Base-by-base conservation (phyloP, 2,888 invertebrate species). In the Ischnura elegans region DNA sequence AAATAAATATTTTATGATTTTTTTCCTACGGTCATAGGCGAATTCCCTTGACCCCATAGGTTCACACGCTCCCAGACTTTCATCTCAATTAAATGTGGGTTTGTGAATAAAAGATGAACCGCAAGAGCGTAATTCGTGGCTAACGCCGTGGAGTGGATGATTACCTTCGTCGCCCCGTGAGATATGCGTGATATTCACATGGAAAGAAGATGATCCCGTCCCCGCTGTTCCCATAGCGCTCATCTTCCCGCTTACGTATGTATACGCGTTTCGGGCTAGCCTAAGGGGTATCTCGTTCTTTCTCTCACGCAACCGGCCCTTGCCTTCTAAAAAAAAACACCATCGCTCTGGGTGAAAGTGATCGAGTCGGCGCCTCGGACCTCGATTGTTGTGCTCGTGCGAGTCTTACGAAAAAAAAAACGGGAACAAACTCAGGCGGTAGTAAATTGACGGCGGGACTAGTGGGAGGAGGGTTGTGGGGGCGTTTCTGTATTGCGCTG, bases 41-140 rank as follows among this genome's bases (percentile, higher is more conserved):
- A 61, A n/a, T n/a, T 61, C n/a, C n/a, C 21, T n/a, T 19, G 2
- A 61, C 19, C 61, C 61, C 61, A n/a, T 61, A 25, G 61, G 61
- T 61, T 61, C 61, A 61, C 61, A 61, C 61, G 61, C 61, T 61
- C 61, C 61, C 61, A n/a, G n/a, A 25, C n/a, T 51, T 61, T 61
- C 61, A 25, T 61, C 61, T 25, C 61, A n/a, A 61, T 61, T 61
- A 76, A 76, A 36, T 76, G 16, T 76, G 36, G 76, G 76, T 36
- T 76, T 29, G 76, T 36, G 76, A 76, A 76, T 76, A 76, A 76
- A 76, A 76, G 76, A 76, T 76, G 76, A 76, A 76, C 29, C 29
- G 6, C 76, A 13, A 0, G 29, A 0, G 76, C 76, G 76, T 61
- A 61, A 61, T 61, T n/a, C 76, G 36, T 76, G 36, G 61, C n/a